A percentile compares a stretch with the other conserved stretches of the same genome.
Conservation (phyloP, 1,140 invertebrate genomes). For the Caenorhabditis inopinata region DNA sequence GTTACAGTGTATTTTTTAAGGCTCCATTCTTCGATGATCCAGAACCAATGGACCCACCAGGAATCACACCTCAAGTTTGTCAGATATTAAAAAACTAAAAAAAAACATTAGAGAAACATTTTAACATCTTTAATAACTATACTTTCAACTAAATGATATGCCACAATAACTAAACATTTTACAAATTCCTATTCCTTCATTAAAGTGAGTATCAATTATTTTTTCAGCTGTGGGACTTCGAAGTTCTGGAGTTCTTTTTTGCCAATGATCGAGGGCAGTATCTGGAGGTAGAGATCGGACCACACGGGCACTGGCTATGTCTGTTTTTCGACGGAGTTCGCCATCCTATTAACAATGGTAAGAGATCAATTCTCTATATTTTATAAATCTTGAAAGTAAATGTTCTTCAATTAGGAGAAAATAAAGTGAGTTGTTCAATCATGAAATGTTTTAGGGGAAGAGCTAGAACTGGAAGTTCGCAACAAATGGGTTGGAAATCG, state of each 20-base stretch:
- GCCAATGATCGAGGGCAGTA: slow-evolving; percentile 63
- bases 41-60: slow-evolving; percentile 59
- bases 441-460: slow-evolving; percentile 50
- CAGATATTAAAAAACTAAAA: neutral
- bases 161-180: too few species aligned
- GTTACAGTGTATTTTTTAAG: slow-evolving; percentile 11
- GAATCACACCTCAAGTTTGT: slow-evolving; percentile 55
- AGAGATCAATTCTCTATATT: neutral
- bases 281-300: slow-evolving; percentile 61
- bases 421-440: neutral
- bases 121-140: too few species aligned
- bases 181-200: too few species aligned
- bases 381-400: neutral
- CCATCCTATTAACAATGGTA: slow-evolving; percentile 56
- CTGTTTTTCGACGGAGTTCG: slow-evolving; percentile 58
- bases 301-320: slow-evolving; percentile 66
- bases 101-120: too few species aligned
- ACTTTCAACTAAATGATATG: too few species aligned
- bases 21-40: slow-evolving; percentile 65
- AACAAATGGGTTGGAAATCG: slow-evolving; percentile 55
- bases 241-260: slow-evolving; percentile 64
- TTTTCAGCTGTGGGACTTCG: slow-evolving; percentile 63
- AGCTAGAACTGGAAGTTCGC: slow-evolving; percentile 59
- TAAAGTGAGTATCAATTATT: neutral
- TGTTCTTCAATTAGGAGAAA: neutral